phyloP scores from a whole-genome alignment of 2,113 vertebrate genomes.

The Epinephelus lanceolatus region DNA sequence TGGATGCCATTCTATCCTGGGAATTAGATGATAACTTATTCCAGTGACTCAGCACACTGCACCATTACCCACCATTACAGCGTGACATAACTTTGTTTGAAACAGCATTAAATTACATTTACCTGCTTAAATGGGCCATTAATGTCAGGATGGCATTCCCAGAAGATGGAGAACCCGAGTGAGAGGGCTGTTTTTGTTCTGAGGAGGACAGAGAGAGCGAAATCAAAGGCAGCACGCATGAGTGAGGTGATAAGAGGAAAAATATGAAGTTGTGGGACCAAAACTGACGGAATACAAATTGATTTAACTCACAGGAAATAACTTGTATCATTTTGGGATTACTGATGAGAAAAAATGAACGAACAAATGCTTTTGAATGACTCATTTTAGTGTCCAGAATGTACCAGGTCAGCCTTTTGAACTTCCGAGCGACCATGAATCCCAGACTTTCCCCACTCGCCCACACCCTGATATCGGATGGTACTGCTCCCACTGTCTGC shows the following conservation, averaged over 20 bases:
- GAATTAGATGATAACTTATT: constrained; percentile 51
- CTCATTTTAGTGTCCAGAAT: too few species aligned
- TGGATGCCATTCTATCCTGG: constrained; percentile 21
- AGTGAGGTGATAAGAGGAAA: constrained; percentile 34
- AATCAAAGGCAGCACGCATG: constrained; percentile 9
- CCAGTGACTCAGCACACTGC: constrained; percentile 64
- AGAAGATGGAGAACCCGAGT: constrained; percentile 40
- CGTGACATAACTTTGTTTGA: constrained; percentile 69
- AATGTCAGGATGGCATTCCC: constrained; percentile 60
- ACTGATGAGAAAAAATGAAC: too few species aligned
- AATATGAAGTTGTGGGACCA: not conserved
- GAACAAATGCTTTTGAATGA: too few species aligned
- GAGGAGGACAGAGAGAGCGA: constrained; percentile 1
- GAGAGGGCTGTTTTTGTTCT: constrained; percentile 39
- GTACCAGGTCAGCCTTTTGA: too few species aligned
- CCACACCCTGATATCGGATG: too few species aligned
- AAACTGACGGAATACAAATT: not conserved
- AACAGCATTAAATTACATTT: constrained; percentile 66
- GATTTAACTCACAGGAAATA: not conserved
- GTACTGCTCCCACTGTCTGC: too few species aligned
- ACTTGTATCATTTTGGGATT: not conserved
- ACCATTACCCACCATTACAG: constrained; percentile 68
- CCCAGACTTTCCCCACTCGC: too few species aligned
- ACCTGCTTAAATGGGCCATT: constrained; percentile 65
- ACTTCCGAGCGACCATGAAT: too few species aligned